phyloP scores from a whole-genome alignment of 2,888 invertebrate species.

The Eristalis tenax region DNA sequence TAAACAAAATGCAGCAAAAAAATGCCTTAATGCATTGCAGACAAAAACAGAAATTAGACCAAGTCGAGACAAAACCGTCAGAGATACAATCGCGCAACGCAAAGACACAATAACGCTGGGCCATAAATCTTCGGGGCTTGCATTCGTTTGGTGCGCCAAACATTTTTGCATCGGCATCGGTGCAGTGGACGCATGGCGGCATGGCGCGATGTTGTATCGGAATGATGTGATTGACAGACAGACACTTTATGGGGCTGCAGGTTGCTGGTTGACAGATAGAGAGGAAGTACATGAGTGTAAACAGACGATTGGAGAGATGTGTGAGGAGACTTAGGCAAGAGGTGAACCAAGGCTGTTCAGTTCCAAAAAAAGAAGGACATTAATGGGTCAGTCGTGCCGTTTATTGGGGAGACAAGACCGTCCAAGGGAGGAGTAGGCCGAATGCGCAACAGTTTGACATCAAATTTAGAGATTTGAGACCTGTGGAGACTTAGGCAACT shows the following conservation, averaged over 20 bases:
- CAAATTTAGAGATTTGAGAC: too few relatives aligned
- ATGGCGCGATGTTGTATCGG: neutral
- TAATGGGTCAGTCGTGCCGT: too few relatives aligned
- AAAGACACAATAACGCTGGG: neutral
- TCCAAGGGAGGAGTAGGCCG: too few relatives aligned
- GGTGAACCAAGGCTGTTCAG: too few relatives aligned
- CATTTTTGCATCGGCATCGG: neutral
- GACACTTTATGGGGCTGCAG: neutral
- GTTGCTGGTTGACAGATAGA: neutral
- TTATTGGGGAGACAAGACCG: too few relatives aligned
- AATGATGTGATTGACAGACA: neutral
- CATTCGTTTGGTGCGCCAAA: neutral
- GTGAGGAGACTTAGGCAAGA: too few relatives aligned
- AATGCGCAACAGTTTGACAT: too few relatives aligned
- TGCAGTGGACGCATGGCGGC: neutral
- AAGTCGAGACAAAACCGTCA: constrained; percentile 4
- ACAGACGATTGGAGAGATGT: neutral
- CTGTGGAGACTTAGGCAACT: too few relatives aligned
- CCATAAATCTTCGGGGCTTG: neutral
- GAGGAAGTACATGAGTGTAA: neutral
- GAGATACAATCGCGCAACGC: neutral
- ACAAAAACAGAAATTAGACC: neutral
- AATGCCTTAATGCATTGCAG: neutral
- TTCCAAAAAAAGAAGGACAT: too few relatives aligned
- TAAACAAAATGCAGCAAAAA: neutral